Evolutionary conservation across 2,113 vertebrate species (phyloP), one percentile per base, ranked within the genome.

Genomic region (Vulpes vulpes): DNA sequence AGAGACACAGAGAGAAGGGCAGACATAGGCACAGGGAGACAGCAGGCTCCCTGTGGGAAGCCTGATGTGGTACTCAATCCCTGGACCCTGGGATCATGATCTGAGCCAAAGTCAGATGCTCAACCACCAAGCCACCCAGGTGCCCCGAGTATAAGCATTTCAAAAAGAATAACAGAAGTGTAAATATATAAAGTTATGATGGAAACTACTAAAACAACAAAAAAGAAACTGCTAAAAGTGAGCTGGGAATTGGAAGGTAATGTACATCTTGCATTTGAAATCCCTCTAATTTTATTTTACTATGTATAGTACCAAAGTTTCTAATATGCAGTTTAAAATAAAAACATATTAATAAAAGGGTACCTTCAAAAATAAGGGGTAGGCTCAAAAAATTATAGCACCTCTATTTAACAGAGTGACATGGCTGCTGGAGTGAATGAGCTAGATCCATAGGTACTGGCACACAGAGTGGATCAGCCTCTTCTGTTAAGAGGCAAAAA

Each of bases 101-200:
- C 43, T 43, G 43, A 43, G 43, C 43, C 43, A 43, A 43, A 43
- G 43, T 43, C 43, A 43, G 5, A 43, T 43, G 43, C 43, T 43
- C 43, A 43, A 43, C 43, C 43, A 43, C 43, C 43, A 43, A 43
- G 43, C 43, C 43, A 43, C 43, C 43, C 43, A 43, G 43, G 43
- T 7, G 6, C 43, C 43, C 6, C 6, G 43, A 60, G 25, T 32
- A 25, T 1, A 88, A 71, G 20, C 43, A 76, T 76, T 59, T 74
- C 55, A 83, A 74, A 25, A 93, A 49, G 38, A 59, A 12, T 25
- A 85, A 20, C 27, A 20, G 20, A 38, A 84, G 4, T 27, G 2
- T 60, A 96, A 93, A 79, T 71, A 90, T 79, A 90, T 85, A 67
- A 84, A 85, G 38, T 65, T 83, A 67, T 32, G 69, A 79, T 22